These are phyloP conservation scores for Ctenopoma kingsleyae DNA, from an alignment of 2,797 vertebrate genomes.

Conservation along the genomic window DNA sequence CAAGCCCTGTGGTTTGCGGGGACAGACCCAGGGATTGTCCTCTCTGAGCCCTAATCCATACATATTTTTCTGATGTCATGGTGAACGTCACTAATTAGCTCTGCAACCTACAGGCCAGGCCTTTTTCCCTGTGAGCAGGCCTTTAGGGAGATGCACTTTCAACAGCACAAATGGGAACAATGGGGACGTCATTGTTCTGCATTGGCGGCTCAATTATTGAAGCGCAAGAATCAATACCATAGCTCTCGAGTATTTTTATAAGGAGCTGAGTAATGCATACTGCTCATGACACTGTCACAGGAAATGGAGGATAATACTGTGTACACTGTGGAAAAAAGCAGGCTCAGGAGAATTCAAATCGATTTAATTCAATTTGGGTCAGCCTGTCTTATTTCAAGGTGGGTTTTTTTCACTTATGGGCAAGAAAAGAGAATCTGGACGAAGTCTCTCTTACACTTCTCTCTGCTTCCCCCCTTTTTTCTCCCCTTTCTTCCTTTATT, in stretches of 20 bases:
- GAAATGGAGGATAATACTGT: conserved; percentile 76
- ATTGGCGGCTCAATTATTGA: conserved; percentile 75
- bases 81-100: conserved; percentile 14
- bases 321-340: conserved; percentile 70
- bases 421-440: conserved; percentile 59
- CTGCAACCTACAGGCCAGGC: conserved; percentile 7
- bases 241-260: conserved; percentile 68
- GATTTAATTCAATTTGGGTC: conserved; percentile 79
- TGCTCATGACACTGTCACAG: conserved; percentile 72
- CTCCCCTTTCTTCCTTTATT: conserved; percentile 55
- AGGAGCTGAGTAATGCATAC: conserved; percentile 75
- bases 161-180: conserved; percentile 63
- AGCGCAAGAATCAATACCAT: conserved; percentile 64
- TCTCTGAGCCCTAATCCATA: conserved; percentile 46
- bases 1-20: conserved; percentile 25
- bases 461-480: neutral
- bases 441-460: conserved; percentile 35
- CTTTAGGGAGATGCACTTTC: conserved; percentile 54
- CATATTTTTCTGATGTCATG: conserved; percentile 55
- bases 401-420: conserved; percentile 59
- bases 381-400: conserved; percentile 73
- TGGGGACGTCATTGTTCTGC: conserved; percentile 66
- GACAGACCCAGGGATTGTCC: conserved; percentile 36
- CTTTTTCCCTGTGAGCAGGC: conserved; percentile 5
- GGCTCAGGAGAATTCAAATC: conserved; percentile 74